These are phyloP conservation scores for Hippolais icterina DNA, from an alignment of 2,113 vertebrate species.

Conservation along the genomic window DNA sequence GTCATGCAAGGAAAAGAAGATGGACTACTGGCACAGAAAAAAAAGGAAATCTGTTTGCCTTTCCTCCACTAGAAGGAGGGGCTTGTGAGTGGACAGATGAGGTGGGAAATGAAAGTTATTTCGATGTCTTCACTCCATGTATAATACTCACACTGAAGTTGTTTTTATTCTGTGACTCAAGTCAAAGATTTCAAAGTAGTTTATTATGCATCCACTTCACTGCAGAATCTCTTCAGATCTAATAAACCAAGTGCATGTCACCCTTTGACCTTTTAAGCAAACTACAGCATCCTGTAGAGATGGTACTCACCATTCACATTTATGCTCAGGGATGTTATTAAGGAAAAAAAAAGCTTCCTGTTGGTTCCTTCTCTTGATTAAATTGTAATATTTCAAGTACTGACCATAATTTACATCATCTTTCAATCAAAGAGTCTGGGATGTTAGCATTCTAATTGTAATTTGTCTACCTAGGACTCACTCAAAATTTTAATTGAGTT, in stretches of 20 bases:
- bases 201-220: neutral
- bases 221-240: neutral
- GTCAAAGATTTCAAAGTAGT: neutral
- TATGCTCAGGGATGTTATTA: neutral
- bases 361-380: neutral
- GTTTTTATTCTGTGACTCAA: neutral
- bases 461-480: neutral
- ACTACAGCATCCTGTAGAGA: neutral
- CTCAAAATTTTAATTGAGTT: fast-evolving
- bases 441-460: neutral
- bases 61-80: neutral
- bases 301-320: neutral
- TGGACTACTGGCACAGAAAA: neutral
- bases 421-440: neutral
- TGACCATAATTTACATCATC: neutral
- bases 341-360: neutral
- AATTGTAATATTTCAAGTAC: neutral
- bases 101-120: neutral
- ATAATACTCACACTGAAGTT: neutral
- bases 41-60: neutral
- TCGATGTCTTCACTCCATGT: neutral
- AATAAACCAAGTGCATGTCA: neutral
- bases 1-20: neutral
- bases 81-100: neutral
- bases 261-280: neutral